These are phyloP conservation scores for Hormiphora californensis DNA, from an alignment of 37 sponge, comb jelly and placozoan genomes.

Conservation along the genomic window DNA sequence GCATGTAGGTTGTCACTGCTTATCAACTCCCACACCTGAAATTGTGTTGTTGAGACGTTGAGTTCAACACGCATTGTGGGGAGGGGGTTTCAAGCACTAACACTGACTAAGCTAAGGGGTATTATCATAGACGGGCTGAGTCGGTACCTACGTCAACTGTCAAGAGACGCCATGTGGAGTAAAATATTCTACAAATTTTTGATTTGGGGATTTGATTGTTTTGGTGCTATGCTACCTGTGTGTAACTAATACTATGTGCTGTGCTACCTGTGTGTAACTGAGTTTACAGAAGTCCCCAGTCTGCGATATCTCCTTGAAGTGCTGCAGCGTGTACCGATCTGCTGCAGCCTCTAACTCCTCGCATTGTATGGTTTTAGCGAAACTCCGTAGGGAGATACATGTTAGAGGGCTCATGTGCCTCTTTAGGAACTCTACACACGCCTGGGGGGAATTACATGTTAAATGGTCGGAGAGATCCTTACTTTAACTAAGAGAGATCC, in stretches of 20 bases:
- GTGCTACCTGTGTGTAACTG: conserved; percentile 13
- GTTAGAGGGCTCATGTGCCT: conserved; percentile 26
- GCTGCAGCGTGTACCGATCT: conserved; percentile 26
- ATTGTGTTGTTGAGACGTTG: neutral
- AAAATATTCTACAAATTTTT: too few relatives aligned
- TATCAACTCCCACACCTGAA: conserved; percentile 49
- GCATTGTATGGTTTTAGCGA: conserved; percentile 13
- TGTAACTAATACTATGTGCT: too few relatives aligned
- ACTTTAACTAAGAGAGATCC: too few relatives aligned
- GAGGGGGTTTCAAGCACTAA: too few relatives aligned
- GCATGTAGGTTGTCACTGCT: conserved; percentile 46
- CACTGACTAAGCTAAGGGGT: too few relatives aligned
- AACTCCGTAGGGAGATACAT: conserved; percentile 21
- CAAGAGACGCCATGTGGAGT: too few relatives aligned
- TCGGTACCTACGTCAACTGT: too few relatives aligned
- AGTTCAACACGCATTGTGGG: too few relatives aligned
- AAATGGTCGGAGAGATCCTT: too few relatives aligned
- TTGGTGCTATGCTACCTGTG: too few relatives aligned
- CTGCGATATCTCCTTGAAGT: conserved; percentile 43
- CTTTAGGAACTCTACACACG: conserved; percentile 32
- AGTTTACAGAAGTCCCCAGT: conserved; percentile 50
- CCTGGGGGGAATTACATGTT: neutral
- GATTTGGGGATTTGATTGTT: too few relatives aligned
- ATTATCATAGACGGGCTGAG: too few relatives aligned
- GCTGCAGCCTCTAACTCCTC: conserved; percentile 9